These are phyloP conservation scores for Tragelaphus scriptus DNA, from an alignment of 2,113 vertebrate species.

Conservation along the genomic window DNA sequence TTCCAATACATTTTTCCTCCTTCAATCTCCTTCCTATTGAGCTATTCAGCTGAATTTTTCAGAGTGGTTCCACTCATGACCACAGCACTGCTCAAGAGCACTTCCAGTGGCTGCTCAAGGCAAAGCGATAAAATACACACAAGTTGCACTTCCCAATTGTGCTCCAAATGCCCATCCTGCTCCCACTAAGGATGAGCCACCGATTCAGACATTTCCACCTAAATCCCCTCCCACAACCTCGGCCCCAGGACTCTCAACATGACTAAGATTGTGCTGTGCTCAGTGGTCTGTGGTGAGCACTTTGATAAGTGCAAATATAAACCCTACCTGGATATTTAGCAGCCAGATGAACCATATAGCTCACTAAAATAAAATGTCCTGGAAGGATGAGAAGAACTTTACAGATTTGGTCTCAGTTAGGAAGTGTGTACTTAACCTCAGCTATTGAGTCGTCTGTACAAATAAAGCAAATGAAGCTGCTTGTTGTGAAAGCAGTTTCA, in stretches of 20 bases:
- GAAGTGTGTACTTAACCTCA: neutral
- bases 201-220: no score
- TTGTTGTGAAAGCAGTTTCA: neutral
- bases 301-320: neutral
- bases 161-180: neutral
- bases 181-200: neutral
- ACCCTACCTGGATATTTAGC: neutral
- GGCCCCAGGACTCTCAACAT: neutral
- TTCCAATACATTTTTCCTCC: neutral
- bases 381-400: neutral
- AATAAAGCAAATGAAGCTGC: neutral
- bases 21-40: neutral
- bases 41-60: neutral
- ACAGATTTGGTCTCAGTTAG: neutral
- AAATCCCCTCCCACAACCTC: neutral
- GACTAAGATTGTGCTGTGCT: no score
- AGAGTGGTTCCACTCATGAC: neutral
- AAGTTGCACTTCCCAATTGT: neutral
- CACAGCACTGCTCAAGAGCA: neutral
- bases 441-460: neutral
- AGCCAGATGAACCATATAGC: neutral
- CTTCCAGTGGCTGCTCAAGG: accelerated
- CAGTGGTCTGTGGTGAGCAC: no score
- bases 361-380: neutral
- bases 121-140: accelerated